phyloP scores from a whole-genome alignment of 2,797 vertebrate genomes.

The Sparidentex hasta region DNA sequence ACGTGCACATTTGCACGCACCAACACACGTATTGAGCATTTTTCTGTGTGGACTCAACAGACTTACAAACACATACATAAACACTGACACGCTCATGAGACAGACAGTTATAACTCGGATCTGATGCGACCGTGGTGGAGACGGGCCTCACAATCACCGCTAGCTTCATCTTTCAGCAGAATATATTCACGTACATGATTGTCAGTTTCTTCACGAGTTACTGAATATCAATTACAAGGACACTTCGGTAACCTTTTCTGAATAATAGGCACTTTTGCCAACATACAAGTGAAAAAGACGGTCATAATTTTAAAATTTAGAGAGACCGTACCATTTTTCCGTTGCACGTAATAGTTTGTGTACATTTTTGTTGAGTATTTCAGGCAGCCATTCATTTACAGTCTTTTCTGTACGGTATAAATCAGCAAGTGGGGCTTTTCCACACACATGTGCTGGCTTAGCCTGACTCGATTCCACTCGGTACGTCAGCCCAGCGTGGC shows the following conservation, averaged over 20 bases:
- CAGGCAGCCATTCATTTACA: neutral
- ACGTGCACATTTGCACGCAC: slow-evolving; percentile 42
- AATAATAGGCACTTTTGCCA: neutral
- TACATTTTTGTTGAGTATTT: neutral
- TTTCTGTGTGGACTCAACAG: slow-evolving; percentile 28
- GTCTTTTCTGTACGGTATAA: too few relatives aligned
- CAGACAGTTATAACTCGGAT: slow-evolving; percentile 44
- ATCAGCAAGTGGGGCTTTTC: too few relatives aligned
- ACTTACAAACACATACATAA: slow-evolving; percentile 36
- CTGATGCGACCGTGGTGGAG: slow-evolving; percentile 28
- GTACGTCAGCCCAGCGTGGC: too few relatives aligned
- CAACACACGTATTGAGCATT: slow-evolving; percentile 41
- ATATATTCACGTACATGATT: slow-evolving; percentile 30
- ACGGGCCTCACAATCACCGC: slow-evolving; percentile 15
- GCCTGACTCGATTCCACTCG: too few relatives aligned
- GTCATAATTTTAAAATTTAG: neutral
- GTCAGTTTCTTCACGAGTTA: slow-evolving; percentile 14
- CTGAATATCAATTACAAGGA: slow-evolving; percentile 9
- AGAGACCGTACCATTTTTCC: neutral
- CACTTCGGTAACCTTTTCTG: slow-evolving; percentile 4
- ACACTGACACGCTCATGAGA: slow-evolving; percentile 23
- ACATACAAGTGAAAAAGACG: neutral
- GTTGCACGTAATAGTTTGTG: neutral
- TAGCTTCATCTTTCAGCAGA: slow-evolving; percentile 28
- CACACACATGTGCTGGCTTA: too few relatives aligned